Evolutionary conservation across 2,113 vertebrate species (phyloP).

Genomic region (Atherinomorus stipes): DNA sequence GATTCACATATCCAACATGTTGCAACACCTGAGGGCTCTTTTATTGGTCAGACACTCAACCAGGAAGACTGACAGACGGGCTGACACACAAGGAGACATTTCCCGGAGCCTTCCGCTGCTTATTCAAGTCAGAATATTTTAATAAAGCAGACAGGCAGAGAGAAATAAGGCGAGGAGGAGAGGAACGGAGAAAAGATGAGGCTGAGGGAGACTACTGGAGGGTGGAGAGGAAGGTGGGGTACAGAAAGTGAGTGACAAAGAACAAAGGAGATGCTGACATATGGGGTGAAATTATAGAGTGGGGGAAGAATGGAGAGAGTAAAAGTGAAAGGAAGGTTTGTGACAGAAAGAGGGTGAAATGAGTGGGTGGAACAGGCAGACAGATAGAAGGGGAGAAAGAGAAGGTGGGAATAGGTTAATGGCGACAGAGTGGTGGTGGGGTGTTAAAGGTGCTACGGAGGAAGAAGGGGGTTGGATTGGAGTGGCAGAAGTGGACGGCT

Average conservation of each 20-base stretch:
- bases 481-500: conserved; percentile 75
- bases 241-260: conserved; percentile 75
- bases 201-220: conserved; percentile 60
- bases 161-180: conserved; percentile 81
- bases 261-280: conserved; percentile 79
- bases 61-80: conserved; percentile 85
- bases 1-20: conserved; percentile 43
- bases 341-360: conserved; percentile 80
- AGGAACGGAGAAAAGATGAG: conserved; percentile 64
- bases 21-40: conserved; percentile 85
- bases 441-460: conserved; percentile 57
- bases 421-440: conserved; percentile 44
- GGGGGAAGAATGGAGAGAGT: conserved; percentile 65
- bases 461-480: conserved; percentile 64
- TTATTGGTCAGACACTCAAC: conserved; percentile 87
- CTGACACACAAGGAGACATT: conserved; percentile 58
- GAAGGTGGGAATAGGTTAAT: conserved; percentile 78
- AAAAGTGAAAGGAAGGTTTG: conserved; percentile 70
- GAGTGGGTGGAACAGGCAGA: conserved; percentile 74
- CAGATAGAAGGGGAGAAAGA: conserved; percentile 54
- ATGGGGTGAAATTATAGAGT: conserved; percentile 78
- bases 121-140: conserved; percentile 93
- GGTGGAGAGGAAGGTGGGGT: conserved; percentile 67
- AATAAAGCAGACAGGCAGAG: conserved; percentile 92
- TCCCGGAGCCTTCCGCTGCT: conserved; percentile 91